Base-by-base conservation (phyloP, 1,140 invertebrate genomes). In the Nasonia vitripennis region DNA sequence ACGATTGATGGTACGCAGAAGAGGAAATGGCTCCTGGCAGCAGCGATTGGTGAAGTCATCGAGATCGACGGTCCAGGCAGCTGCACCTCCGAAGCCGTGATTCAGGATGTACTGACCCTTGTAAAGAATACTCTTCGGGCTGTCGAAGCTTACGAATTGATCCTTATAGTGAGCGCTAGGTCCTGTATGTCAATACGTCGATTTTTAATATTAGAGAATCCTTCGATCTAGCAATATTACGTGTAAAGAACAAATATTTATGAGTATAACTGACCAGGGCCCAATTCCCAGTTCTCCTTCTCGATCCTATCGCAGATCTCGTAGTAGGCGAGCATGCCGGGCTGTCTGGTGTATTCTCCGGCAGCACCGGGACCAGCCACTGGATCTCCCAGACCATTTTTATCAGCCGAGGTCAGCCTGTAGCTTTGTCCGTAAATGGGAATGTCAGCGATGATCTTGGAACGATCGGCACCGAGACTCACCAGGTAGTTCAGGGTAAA, bases 81-180 rank as follows among this genome's bases (percentile, higher is more conserved):
- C 96, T 2, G 96, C 95, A 11, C 98, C 98, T 2, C 96, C 97
- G 84, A 96, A 96, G 11, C 96, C 95, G 89, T 95, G 94, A 2
- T 94, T 92, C 27, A 95, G 91, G 2, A 97, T 95, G 94, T 96
- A 98, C 84, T 95, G 93, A 10, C 96, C 96, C 93, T 98, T 98
- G 83, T 95, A 94, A 31, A 91, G 94, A 3, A 98, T 93, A 45
- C 97, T 98, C 74, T 95, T 94, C 2, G 94, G 89, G 92, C 98
- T 96, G 88, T 99, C 98, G 90, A 96, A 99, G 75, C 97, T 97
- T 0, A 98, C 97, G 97, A 98, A 99, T 88, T 98, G 97, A 88
- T 98, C 95, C 14, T 95, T 95, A 3, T 94, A 93, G 90, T 96
- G 96, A 3, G 97, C 96, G 91, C 96, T 98, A 1, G 98, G 97